Conservation (phyloP, 2,797 vertebrate species). For the Cyclura pinguis region DNA sequence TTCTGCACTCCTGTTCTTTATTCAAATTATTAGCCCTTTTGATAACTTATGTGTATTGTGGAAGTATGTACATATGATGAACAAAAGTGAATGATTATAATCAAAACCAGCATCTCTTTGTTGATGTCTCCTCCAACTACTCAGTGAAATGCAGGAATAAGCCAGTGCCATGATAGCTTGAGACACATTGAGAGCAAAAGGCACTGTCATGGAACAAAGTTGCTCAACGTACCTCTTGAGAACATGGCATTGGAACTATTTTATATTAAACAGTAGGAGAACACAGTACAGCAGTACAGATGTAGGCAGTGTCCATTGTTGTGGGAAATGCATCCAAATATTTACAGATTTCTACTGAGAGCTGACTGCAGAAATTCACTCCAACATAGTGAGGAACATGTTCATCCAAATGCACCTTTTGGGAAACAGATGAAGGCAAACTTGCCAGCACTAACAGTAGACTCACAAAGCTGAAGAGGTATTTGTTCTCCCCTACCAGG, state of each 20-base stretch:
- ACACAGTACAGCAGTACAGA: too few species aligned
- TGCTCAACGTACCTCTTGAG: neutral
- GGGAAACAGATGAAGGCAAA: conserved; percentile 24
- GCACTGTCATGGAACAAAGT: neutral
- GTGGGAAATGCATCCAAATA: neutral
- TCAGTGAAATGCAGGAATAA: neutral
- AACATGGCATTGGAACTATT: neutral
- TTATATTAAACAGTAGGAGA: neutral
- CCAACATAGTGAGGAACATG: neutral
- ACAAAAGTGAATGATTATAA: neutral
- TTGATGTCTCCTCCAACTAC: neutral
- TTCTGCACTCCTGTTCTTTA: too few species aligned
- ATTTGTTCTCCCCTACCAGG: conserved; percentile 28
- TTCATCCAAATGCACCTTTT: conserved; percentile 13
- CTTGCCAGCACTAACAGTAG: conserved; percentile 12
- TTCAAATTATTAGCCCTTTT: too few species aligned
- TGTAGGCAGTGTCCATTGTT: neutral
- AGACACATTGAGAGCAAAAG: neutral
- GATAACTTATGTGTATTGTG: too few species aligned
- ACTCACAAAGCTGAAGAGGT: conserved; percentile 30
- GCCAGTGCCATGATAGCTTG: neutral
- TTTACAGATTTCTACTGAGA: neutral
- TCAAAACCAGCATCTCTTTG: neutral
- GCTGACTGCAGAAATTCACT: neutral
- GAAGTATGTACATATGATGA: neutral